Evolutionary conservation across 2,113 vertebrate species (phyloP), one percentile per base, ranked within the genome.

Genomic region (Blennius ocellaris): DNA sequence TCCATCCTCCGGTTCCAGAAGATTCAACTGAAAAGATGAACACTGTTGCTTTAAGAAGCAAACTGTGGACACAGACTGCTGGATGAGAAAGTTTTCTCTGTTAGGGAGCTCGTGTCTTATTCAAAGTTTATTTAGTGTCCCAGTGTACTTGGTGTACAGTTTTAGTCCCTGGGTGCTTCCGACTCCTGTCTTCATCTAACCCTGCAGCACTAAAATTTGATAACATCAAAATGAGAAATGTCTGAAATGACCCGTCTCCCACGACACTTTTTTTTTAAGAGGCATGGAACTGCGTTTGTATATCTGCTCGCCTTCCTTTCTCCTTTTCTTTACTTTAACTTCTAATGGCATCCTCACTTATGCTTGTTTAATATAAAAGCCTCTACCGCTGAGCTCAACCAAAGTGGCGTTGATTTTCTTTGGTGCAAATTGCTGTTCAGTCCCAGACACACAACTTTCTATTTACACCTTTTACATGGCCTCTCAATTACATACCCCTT

Each of bases 251-350:
- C 52, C 58, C 52, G 21, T n/a, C 51, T 56, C 38, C 43, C 12
- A 78, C 62, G 11, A 44, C 43, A 54, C 43, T 55, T 39, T 30
- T 30, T 30, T 65, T 45, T 54, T 8, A 40, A 5, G 41, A 66
- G 47, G 11, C 8, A 53, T 60, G 39, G 16, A 36, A 1, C 10
- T 11, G 11, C 39, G 30, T 39, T 21, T 11, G 48, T 16, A 58
- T 21, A 16, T 8, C 11, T 40, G 15, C 12, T 16, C 48, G 16
- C 5, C 30, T 45, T 3, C n/a, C 3, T 0, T 69, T 56, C 51
- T 53, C 14, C 37, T 41, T 10, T 8, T 40, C 53, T 52, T 63
- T 47, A 52, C 30, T 38, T n/a, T n/a, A 2, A 40, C 40, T 38
- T 76, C 12, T 48, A 53, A 60, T 11, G 37, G 37, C 41, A 12